A percentile compares a stretch with the other conserved stretches of the same genome.
These are phyloP conservation scores for Rhyacophila brunnea DNA, from an alignment of 1,140 invertebrate species.

Conservation along the genomic window DNA sequence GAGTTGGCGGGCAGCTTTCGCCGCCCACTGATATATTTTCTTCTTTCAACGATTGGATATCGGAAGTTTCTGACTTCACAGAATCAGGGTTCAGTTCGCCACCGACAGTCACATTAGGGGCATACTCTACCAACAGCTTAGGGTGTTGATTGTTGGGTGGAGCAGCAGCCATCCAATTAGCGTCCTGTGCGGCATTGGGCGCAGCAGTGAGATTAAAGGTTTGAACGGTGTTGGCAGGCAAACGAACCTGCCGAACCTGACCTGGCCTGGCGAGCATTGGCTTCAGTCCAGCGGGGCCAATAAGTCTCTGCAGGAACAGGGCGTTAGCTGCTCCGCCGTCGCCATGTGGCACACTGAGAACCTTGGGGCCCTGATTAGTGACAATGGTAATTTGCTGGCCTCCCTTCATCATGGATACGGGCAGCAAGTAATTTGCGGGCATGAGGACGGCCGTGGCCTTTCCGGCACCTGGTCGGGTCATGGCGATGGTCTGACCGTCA, in stretches of 20 bases:
- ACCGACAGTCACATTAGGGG: conserved; percentile 13
- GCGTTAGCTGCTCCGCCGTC: conserved; percentile 57
- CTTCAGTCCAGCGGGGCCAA: conserved; percentile 50
- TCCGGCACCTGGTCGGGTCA: conserved; percentile 50
- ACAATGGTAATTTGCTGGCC: conserved; percentile 71
- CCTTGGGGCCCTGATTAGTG: conserved; percentile 63
- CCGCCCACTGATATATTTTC: conserved; percentile 25
- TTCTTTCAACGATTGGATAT: conserved; percentile 27
- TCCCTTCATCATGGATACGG: conserved; percentile 67
- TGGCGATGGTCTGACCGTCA: conserved; percentile 54
- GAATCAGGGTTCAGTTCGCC: conserved; percentile 25
- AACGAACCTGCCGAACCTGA: conserved; percentile 46
- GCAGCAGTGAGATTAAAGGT: conserved; percentile 48
- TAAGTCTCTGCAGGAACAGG: conserved; percentile 46
- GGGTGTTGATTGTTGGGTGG: conserved; percentile 19
- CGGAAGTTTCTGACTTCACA: conserved; percentile 26
- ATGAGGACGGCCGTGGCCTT: conserved; percentile 62
- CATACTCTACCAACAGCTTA: conserved; percentile 29
- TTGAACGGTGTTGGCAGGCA: conserved; percentile 50
- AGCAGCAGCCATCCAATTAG: conserved; percentile 25
- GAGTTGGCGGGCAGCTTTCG: conserved; percentile 12
- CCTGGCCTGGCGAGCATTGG: conserved; percentile 48
- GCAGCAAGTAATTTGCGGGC: conserved; percentile 67
- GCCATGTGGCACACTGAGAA: conserved; percentile 54
- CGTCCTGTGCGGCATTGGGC: conserved; percentile 40